Evolutionary conservation across 2,113 vertebrate species (phyloP), one percentile per base, ranked within the genome.

Genomic region (Pterocles gutturalis): DNA sequence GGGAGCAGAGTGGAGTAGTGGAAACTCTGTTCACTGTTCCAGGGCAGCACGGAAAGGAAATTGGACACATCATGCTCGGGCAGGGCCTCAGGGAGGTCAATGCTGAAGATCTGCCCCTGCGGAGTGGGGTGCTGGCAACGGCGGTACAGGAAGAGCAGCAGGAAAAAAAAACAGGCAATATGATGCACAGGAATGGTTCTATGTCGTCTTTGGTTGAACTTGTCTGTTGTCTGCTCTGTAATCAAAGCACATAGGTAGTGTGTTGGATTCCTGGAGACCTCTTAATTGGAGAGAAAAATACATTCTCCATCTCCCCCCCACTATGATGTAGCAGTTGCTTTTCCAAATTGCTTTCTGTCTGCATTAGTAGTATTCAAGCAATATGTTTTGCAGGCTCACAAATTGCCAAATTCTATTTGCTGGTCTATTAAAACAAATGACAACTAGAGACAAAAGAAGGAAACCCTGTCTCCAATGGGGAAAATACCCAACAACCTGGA

Each of bases 151-250:
- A 99, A 96, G 8, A 98, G 98, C 64, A 98, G 94, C 96, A 98
- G 91, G 79, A n/a, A n/a, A n/a, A n/a, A n/a, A n/a, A n/a, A n/a
- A n/a, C 84, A 4, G 98, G 98, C 17, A 99, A 91, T 43, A 99
- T 96, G 85, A 99, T 97, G 92, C 98, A 99, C 75, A 99, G 96
- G 87, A 99, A 98, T 17, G 99, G 97, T 72, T 99, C 98, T 10
- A 94, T 93, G 34, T 98, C 98, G 0, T 98, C 97, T 93, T 98
- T 98, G 45, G 97, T 96, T 15, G 98, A 96, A 28, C 97, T 98
- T 11, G 96, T 29, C 98, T 97, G 98, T 89, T 97, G 98, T 86
- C 96, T 91, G 90, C 97, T 98, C 99, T 99, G 98, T 33, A 92
- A 89, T 28, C n/a, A 62, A 81, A 96, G 51, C 5, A 62, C 78